A percentile compares a stretch with the other conserved stretches of the same genome.
Evolutionary conservation across 2,888 invertebrate species (phyloP).

Genomic region (Aquatica leii): DNA sequence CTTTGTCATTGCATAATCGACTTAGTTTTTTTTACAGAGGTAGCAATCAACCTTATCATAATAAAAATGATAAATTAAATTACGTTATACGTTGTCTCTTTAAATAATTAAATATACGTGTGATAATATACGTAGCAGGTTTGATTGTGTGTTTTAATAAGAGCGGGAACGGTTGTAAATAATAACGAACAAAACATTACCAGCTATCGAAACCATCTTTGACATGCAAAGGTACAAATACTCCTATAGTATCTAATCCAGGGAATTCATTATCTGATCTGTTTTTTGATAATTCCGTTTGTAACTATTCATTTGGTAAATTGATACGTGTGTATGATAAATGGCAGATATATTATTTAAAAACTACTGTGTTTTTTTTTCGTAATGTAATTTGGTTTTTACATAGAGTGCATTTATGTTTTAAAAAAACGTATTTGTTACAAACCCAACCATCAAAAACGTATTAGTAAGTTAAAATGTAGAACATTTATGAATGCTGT

Average conservation of each 20-base stretch:
- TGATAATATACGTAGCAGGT: conserved; percentile 13
- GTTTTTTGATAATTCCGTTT: conserved; percentile 39
- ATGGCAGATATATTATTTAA: conserved; percentile 35
- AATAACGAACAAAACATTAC: conserved; percentile 35
- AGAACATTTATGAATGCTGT: conserved; percentile 41
- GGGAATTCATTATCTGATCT: conserved; percentile 40
- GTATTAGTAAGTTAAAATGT: conserved; percentile 11
- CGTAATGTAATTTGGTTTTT: conserved; percentile 18
- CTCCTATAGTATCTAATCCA: conserved; percentile 20
- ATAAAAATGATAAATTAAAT: neutral
- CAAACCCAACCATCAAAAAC: conserved; percentile 9
- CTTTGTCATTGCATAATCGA: no score
- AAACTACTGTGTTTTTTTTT: conserved; percentile 24
- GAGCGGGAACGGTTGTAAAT: conserved; percentile 31
- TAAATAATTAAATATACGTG: conserved; percentile 29
- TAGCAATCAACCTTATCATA: no score
- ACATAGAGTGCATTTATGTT: neutral
- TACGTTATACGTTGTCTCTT: neutral
- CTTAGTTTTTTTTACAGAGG: no score
- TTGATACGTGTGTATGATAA: conserved; percentile 43
- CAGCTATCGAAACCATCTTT: conserved; percentile 36
- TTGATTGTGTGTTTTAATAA: conserved; percentile 31
- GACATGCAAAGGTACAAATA: conserved; percentile 34
- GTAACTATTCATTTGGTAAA: conserved; percentile 45
- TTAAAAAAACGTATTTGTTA: neutral